Evolutionary conservation across 2,888 invertebrate genomes (phyloP).

Genomic region (Macrosiphum euphorbiae): DNA sequence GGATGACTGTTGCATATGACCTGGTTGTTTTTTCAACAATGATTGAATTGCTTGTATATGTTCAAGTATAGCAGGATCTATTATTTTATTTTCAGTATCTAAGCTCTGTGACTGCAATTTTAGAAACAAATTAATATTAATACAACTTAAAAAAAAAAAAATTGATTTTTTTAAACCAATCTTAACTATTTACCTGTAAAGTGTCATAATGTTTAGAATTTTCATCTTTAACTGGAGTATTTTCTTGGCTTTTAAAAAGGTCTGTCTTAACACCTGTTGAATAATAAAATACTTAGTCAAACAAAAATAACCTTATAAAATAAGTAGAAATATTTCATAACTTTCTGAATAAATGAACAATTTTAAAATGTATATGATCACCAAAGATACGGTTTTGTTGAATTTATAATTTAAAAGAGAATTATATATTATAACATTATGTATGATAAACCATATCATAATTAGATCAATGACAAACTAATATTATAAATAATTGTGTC

Average conservation of each 20-base stretch:
- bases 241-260: conserved; percentile 58
- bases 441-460: neutral
- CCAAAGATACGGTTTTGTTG: neutral
- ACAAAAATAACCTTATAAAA: neutral
- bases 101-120: neutral
- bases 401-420: neutral
- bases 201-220: conserved; percentile 34
- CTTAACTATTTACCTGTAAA: conserved; percentile 44
- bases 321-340: neutral
- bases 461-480: neutral
- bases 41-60: conserved; percentile 60
- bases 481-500: neutral
- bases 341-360: neutral
- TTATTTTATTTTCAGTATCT: conserved; percentile 10
- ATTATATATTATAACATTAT: neutral
- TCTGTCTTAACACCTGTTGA: conserved; percentile 57
- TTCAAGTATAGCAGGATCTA: conserved; percentile 57
- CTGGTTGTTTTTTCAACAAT: conserved; percentile 53
- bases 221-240: conserved; percentile 38
- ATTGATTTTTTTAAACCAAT: neutral
- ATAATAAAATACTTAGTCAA: neutral
- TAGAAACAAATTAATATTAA: conserved; percentile 13
- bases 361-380: neutral
- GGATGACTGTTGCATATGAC: conserved; percentile 6
- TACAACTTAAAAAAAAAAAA: neutral